These are phyloP conservation scores for Stegana nigrithorax DNA, from an alignment of 2,888 invertebrate species.

Conservation along the genomic window DNA sequence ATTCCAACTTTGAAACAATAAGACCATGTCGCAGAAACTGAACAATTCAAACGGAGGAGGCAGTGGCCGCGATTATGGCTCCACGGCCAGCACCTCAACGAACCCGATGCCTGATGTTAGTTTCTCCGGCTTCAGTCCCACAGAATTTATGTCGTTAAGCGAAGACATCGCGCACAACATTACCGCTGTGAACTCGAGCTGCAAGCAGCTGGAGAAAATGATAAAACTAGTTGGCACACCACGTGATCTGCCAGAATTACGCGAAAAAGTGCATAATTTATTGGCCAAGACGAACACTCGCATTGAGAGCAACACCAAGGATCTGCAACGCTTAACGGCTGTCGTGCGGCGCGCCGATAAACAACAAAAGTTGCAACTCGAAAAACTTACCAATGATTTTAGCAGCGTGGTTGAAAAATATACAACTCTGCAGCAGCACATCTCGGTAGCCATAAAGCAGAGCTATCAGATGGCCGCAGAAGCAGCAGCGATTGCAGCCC, in stretches of 20 bases:
- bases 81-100: constrained; percentile 55
- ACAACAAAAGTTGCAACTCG: constrained; percentile 85
- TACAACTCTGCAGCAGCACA: constrained; percentile 81
- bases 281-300: constrained; percentile 81
- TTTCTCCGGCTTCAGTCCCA: constrained; percentile 78
- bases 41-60: constrained; percentile 54
- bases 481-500: constrained; percentile 70
- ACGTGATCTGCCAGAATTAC: constrained; percentile 77
- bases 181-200: constrained; percentile 80
- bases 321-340: constrained; percentile 78
- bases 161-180: constrained; percentile 86
- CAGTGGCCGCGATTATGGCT: constrained; percentile 61
- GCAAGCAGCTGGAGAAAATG: constrained; percentile 79
- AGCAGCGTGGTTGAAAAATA: constrained; percentile 83
- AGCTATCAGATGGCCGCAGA: constrained; percentile 64
- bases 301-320: constrained; percentile 79
- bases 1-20: too few species aligned
- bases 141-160: constrained; percentile 81
- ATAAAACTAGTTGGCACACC: constrained; percentile 81
- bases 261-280: constrained; percentile 78
- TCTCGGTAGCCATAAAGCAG: constrained; percentile 76
- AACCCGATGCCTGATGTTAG: constrained; percentile 74
- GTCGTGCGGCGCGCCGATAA: constrained; percentile 80
- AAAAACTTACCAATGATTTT: constrained; percentile 85
- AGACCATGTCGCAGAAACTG: constrained; percentile 43